Evolutionary conservation across 2,888 invertebrate genomes (phyloP).

Genomic region (Homarus gammarus): DNA sequence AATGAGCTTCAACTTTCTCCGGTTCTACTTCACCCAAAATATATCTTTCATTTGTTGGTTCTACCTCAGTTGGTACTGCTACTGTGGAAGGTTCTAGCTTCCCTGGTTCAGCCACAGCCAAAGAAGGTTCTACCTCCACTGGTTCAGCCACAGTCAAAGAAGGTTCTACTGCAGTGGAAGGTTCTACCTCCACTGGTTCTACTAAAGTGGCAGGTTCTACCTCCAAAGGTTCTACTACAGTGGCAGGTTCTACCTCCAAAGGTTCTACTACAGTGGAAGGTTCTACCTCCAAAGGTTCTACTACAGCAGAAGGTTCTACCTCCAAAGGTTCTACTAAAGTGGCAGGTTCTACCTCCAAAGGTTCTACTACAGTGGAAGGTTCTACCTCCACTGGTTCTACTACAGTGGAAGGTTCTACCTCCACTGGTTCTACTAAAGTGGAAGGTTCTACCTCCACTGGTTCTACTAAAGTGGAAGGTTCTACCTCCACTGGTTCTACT

Average conservation of each 20-base stretch:
- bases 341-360: no score
- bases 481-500: not conserved
- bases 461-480: no score
- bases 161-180: slow-evolving; percentile 14
- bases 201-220: not conserved
- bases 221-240: not conserved
- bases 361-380: no score
- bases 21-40: not conserved
- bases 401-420: not conserved
- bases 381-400: not conserved
- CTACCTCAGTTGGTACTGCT: not conserved
- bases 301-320: not conserved
- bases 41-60: not conserved
- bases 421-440: not conserved
- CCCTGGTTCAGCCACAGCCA: not conserved
- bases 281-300: not conserved
- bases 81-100: not conserved
- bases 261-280: not conserved
- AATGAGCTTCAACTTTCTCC: not conserved
- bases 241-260: slow-evolving; percentile 7
- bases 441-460: not conserved
- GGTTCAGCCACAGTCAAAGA: not conserved
- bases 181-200: not conserved
- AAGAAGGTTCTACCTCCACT: slow-evolving; percentile 15
- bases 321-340: not conserved